Evolutionary conservation across 2,113 vertebrate genomes (phyloP).

Genomic region (Dasypus novemcinctus): DNA sequence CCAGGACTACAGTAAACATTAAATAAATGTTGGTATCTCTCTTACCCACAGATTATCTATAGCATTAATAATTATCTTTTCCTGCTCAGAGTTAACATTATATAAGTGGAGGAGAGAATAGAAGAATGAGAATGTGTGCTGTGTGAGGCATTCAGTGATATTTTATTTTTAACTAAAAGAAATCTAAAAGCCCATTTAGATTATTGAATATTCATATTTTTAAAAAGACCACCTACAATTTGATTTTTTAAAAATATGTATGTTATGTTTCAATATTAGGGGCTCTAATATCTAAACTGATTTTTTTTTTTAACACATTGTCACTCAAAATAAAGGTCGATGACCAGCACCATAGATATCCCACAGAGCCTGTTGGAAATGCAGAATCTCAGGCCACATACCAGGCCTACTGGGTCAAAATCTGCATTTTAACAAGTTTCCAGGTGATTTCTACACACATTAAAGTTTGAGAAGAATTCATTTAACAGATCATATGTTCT

Average conservation of each 20-base stretch:
- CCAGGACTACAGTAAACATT: neutral
- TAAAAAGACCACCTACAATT: neutral
- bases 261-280: neutral
- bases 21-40: neutral
- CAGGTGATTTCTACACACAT: neutral
- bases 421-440: neutral
- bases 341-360: neutral
- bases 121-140: neutral
- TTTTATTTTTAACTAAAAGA: neutral
- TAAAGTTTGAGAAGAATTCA: neutral
- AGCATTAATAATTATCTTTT: neutral
- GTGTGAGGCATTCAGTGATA: neutral
- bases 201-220: neutral
- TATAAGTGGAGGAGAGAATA: neutral
- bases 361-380: neutral
- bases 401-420: neutral
- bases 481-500: neutral
- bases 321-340: neutral
- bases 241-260: slow-evolving; percentile 24
- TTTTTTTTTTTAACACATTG: neutral
- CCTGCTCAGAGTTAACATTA: neutral
- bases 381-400: neutral
- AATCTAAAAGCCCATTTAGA: neutral
- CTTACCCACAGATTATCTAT: neutral
- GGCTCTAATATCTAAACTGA: no score